These are phyloP conservation scores for Himalopsyche phryganea DNA, from an alignment of 1,140 invertebrate genomes.

Conservation along the genomic window DNA sequence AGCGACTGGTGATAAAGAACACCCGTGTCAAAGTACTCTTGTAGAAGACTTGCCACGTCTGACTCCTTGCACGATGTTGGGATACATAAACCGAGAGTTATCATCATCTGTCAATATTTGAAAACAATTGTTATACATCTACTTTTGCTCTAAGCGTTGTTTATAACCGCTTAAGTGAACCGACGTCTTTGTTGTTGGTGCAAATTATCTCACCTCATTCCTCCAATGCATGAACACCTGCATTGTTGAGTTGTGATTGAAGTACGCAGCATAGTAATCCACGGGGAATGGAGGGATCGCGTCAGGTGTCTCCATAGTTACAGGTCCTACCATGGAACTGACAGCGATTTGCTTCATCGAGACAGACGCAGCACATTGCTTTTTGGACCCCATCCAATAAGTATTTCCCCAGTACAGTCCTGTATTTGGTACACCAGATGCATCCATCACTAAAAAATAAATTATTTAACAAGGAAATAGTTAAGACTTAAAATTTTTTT, in stretches of 20 bases:
- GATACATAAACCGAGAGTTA: neutral
- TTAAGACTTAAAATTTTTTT: too few relatives aligned
- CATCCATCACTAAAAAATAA: conserved; percentile 45
- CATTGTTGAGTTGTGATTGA: conserved; percentile 20
- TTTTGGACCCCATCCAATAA: conserved; percentile 49
- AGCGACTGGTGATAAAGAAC: neutral
- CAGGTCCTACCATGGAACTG: conserved; percentile 5
- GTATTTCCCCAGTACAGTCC: conserved; percentile 52
- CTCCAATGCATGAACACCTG: conserved; percentile 16
- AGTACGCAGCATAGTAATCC: conserved; percentile 24
- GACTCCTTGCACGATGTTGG: neutral
- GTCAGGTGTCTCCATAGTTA: conserved; percentile 11
- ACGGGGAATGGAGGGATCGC: conserved; percentile 19
- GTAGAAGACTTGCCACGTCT: neutral
- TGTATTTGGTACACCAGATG: conserved; percentile 44
- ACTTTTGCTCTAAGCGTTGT: too few relatives aligned
- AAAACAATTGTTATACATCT: too few relatives aligned
- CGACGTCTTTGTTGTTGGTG: too few relatives aligned
- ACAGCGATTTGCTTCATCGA: conserved; percentile 37
- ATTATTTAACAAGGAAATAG: too few relatives aligned
- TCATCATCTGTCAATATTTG: neutral
- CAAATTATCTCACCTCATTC: conserved; percentile 20
- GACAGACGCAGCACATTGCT: conserved; percentile 40
- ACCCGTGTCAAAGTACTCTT: neutral
- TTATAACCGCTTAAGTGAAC: too few relatives aligned